Percentiles rank a stretch among this genome's conserved stretches.
These are phyloP conservation scores for Euclidia mi DNA, from an alignment of 2,888 invertebrate species.

Conservation along the genomic window DNA sequence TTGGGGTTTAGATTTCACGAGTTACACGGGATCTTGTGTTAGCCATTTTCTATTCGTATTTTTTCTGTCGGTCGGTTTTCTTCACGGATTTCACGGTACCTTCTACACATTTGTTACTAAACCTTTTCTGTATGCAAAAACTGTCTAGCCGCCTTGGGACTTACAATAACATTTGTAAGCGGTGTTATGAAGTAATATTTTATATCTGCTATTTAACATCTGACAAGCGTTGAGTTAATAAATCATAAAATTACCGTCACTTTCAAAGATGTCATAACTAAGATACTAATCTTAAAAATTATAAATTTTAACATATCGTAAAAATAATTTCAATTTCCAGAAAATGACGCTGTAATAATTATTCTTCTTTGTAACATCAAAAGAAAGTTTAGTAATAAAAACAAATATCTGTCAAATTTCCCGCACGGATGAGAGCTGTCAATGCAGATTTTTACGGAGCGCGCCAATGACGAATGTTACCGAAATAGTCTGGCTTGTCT, in stretches of 20 bases:
- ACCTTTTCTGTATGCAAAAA: no score
- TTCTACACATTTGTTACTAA: no score
- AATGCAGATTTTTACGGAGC: conserved; percentile 51
- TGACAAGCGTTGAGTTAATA: background rate
- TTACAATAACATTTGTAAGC: no score
- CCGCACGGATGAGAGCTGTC: conserved; percentile 51
- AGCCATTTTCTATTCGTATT: no score
- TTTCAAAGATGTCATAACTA: background rate
- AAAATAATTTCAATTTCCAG: conserved; percentile 31
- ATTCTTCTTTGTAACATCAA: conserved; percentile 35
- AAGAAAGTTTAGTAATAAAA: conserved; percentile 43
- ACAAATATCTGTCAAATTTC: conserved; percentile 51
- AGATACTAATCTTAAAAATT: no score
- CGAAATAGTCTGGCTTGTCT: conserved; percentile 53
- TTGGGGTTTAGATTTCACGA: conserved; percentile 38
- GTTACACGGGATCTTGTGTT: conserved; percentile 11
- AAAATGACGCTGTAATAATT: conserved; percentile 14
- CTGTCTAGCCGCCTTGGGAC: no score
- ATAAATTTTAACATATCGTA: background rate
- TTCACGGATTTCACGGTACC: no score
- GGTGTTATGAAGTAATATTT: conserved; percentile 1
- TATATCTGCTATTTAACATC: background rate
- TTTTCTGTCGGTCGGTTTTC: no score
- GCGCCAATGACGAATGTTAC: conserved; percentile 52
- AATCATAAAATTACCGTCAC: background rate